These are phyloP conservation scores for Trematocara nigrifrons DNA, from an alignment of 2,113 vertebrate species.

Conservation along the genomic window DNA sequence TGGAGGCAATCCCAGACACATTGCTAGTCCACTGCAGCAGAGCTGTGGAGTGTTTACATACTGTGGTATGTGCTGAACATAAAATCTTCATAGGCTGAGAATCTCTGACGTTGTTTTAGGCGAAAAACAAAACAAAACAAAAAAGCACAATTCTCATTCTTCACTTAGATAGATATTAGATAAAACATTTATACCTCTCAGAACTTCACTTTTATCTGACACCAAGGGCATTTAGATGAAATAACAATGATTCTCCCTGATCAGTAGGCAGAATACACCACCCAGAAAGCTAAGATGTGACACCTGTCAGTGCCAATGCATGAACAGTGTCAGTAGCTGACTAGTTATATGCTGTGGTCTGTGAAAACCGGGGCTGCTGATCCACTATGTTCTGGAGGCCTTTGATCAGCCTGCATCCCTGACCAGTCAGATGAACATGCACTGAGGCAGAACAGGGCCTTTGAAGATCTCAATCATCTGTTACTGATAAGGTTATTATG, in stretches of 20 bases:
- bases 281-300: constrained; percentile 47
- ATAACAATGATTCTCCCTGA: constrained; percentile 31
- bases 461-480: constrained; percentile 73
- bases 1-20: not conserved
- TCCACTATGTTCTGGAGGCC: constrained; percentile 43
- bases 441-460: constrained; percentile 55
- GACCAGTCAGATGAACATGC: constrained; percentile 48
- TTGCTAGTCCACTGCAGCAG: not conserved
- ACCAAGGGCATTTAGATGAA: constrained; percentile 43
- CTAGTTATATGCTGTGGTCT: constrained; percentile 15
- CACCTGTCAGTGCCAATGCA: constrained; percentile 53
- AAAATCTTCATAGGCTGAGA: not conserved
- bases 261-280: constrained; percentile 45
- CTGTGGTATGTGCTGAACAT: not conserved
- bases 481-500: constrained; percentile 69
- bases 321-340: constrained; percentile 3
- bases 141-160: not conserved
- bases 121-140: not conserved
- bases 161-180: not conserved
- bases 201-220: constrained; percentile 31
- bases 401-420: constrained; percentile 65
- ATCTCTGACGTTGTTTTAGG: not conserved
- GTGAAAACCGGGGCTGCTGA: constrained; percentile 12
- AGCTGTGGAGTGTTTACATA: not conserved
- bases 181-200: not conserved